Evolutionary conservation across 2,888 invertebrate species (phyloP).

Genomic region (Latrodectus hesperus): DNA sequence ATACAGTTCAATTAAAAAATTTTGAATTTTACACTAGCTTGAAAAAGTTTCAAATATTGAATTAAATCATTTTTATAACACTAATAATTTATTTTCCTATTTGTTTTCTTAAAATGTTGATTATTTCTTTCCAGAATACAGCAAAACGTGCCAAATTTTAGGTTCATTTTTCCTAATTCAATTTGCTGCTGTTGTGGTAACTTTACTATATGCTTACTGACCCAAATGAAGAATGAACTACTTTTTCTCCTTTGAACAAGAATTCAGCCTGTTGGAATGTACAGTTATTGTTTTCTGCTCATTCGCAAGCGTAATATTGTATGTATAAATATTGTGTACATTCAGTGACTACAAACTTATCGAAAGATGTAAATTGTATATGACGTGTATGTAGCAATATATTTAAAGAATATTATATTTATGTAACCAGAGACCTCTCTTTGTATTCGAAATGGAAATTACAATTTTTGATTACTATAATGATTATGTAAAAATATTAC

Average conservation of each 20-base stretch:
- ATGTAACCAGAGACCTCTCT: too few species aligned
- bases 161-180: constrained; percentile 15
- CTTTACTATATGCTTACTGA: constrained; percentile 22
- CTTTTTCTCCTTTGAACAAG: not conserved
- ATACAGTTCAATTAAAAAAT: too few species aligned
- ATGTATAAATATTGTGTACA: not conserved
- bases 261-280: constrained; percentile 17
- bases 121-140: constrained; percentile 38
- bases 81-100: too few species aligned
- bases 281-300: constrained; percentile 24
- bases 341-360: not conserved
- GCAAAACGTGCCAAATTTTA: constrained; percentile 35
- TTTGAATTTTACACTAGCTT: too few species aligned
- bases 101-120: not conserved
- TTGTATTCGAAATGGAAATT: too few species aligned
- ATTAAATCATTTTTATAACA: too few species aligned
- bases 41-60: too few species aligned
- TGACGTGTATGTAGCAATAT: constrained; percentile 1
- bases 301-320: not conserved
- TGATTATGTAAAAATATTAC: too few species aligned
- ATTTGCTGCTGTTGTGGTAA: constrained; percentile 6
- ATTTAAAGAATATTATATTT: not conserved
- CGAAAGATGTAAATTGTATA: not conserved
- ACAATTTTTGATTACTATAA: too few species aligned
- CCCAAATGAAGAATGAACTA: not conserved